Percentiles rank a stretch among this genome's conserved stretches.
phyloP scores from a whole-genome alignment of 2,797 vertebrate species.

The Typhlichthys eigenmanni region DNA sequence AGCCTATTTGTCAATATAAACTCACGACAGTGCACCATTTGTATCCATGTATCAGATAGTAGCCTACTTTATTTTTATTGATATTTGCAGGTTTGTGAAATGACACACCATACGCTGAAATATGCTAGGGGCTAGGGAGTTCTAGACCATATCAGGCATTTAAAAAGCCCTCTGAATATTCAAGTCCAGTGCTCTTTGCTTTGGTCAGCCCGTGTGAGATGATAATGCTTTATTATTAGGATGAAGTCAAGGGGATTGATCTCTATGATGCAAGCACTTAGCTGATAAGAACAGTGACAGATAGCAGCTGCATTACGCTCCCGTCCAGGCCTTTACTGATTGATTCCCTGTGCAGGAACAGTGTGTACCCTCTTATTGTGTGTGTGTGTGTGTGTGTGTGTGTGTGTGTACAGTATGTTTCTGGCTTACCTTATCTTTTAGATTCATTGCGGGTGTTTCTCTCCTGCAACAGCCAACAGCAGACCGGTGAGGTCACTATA shows the following conservation, averaged over 20 bases:
- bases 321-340: constrained; percentile 38
- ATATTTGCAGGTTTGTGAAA: background rate
- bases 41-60: too few species aligned
- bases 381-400: constrained; percentile 12
- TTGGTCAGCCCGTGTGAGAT: constrained; percentile 18
- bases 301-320: constrained; percentile 31
- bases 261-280: constrained; percentile 36
- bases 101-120: background rate
- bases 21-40: background rate
- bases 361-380: constrained; percentile 48
- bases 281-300: constrained; percentile 61
- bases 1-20: background rate
- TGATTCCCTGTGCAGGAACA: constrained; percentile 38
- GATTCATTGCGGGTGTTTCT: constrained; percentile 58
- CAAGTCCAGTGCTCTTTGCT: constrained; percentile 12
- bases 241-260: constrained; percentile 62
- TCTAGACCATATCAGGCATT: background rate
- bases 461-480: constrained; percentile 51
- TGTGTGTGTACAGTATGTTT: background rate
- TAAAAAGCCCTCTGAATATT: constrained; percentile 9
- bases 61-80: too few species aligned
- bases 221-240: constrained; percentile 74
- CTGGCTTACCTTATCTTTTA: constrained; percentile 72
- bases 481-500: constrained; percentile 15
- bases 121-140: background rate